Percentiles rank a stretch among this genome's conserved stretches.
Conservation (phyloP, 2,797 vertebrate genomes). For the Erpetoichthys calabaricus region DNA sequence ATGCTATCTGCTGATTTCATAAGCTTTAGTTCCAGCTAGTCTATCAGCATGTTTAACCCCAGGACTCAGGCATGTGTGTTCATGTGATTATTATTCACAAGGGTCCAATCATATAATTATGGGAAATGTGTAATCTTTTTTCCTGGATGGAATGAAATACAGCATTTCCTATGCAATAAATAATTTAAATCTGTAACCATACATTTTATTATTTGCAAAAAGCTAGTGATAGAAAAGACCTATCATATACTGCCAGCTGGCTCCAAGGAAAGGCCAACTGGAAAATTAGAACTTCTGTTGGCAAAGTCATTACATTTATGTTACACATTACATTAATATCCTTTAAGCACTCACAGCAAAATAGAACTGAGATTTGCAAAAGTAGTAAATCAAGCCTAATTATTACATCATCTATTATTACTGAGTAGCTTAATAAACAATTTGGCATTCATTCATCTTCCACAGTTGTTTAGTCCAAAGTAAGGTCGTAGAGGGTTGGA, state of each 20-base stretch:
- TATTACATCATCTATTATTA: too few relatives aligned
- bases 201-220: constrained; percentile 2
- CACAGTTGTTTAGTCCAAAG: too few relatives aligned
- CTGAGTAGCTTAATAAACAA: too few relatives aligned
- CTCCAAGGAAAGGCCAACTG: constrained; percentile 3
- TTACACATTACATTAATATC: not conserved
- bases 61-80: not conserved
- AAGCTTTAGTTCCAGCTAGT: not conserved
- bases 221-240: not conserved
- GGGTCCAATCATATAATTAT: constrained; percentile 5
- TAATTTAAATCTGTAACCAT: constrained; percentile 1
- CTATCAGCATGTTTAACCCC: not conserved
- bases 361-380: too few relatives aligned
- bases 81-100: constrained; percentile 9
- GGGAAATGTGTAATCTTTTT: constrained; percentile 1
- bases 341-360: not conserved
- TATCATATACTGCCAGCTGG: constrained; percentile 4
- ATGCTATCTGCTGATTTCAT: not conserved
- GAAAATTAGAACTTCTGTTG: constrained; percentile 4
- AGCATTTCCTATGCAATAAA: not conserved
- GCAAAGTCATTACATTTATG: not conserved
- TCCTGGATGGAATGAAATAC: constrained; percentile 3
- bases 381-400: too few relatives aligned
- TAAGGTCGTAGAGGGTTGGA: too few relatives aligned
- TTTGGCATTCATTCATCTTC: too few relatives aligned